Base-by-base conservation (phyloP, 2,797 vertebrate species). In the Mormyrops attenuatus region DNA sequence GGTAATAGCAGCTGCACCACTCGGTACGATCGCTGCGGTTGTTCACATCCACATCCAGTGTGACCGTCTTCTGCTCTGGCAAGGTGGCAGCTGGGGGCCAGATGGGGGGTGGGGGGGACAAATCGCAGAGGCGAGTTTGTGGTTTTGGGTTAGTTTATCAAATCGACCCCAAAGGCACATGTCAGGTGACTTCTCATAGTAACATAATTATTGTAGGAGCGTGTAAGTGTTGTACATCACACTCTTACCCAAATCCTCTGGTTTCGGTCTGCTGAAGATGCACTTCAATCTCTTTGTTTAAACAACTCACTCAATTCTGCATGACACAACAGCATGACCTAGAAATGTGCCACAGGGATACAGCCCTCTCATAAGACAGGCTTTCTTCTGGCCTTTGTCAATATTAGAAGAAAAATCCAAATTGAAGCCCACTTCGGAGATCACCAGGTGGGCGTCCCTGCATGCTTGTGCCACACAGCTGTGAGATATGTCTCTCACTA, bases 1-100 rank as follows among this genome's bases (percentile, higher is more conserved):
- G 98, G 93, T 99, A 99, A 90, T 98, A 99, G 30, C 98, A 99
- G 93, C 98, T 99, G 95, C 99, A 99, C 99, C 98, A 99, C 88
- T 99, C 99, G 0, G 97, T 94, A 0, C 98, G 96, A 93, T 98
- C 97, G 0, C 97, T 98, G 92, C 99, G 98, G 94, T 99, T 99
- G 93, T 99, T 99, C 20, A 99, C 97, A 0, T 99, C 98, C 89
- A 99, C 98, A 0, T 99, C 98, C 85, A 99, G 95, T 0, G 98
- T 99, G 92, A 97, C 98, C 0, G 98, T 98, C 92, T 98, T 98
- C 93, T 99, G 98, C 91, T 99, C 98, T 0, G 98, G 98, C 88
- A 99, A 97, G 0, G 97, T 98, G 44, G 98, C 97, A 85, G 98
- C 98, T 99, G 91, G 49, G 50, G 82, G 73, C 38, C 34, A 8